A percentile compares a stretch with the other conserved stretches of the same genome.
These are phyloP conservation scores for Copsychus sechellarum DNA, from an alignment of 2,113 vertebrate species.

Conservation along the genomic window DNA sequence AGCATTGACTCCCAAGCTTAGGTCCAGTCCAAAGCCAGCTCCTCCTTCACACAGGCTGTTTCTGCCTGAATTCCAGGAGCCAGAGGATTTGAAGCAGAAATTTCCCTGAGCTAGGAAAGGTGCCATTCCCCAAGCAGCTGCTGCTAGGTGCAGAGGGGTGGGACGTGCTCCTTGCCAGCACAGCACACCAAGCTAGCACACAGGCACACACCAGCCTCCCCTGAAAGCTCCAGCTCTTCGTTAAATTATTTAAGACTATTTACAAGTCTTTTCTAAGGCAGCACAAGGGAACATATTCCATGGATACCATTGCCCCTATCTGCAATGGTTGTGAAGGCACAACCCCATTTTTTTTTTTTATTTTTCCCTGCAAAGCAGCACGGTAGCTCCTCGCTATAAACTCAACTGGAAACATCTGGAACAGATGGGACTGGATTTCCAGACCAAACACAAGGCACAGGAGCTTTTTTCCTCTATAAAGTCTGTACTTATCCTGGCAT, in stretches of 20 bases:
- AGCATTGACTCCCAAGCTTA: background rate
- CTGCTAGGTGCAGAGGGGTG: background rate
- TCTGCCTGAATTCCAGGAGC: background rate
- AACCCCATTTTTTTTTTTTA: fast-evolving
- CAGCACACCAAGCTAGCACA: background rate
- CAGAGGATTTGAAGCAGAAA: background rate
- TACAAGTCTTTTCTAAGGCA: background rate
- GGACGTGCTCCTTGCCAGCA: background rate
- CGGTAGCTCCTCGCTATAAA: conserved; percentile 48
- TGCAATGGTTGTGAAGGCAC: background rate
- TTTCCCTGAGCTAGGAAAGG: background rate
- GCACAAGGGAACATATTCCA: background rate
- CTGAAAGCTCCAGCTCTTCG: background rate
- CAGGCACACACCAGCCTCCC: background rate
- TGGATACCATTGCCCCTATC: background rate
- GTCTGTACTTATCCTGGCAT: background rate
- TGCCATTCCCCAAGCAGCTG: background rate
- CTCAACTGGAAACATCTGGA: conserved; percentile 48
- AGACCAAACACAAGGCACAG: background rate
- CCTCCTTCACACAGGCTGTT: background rate
- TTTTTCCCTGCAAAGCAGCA: background rate
- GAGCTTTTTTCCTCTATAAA: background rate
- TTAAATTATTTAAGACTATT: background rate
- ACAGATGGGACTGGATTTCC: conserved; percentile 6
- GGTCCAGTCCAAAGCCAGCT: background rate